These are phyloP conservation scores for Eilema sororculum DNA, from an alignment of 2,888 invertebrate species.

Conservation along the genomic window DNA sequence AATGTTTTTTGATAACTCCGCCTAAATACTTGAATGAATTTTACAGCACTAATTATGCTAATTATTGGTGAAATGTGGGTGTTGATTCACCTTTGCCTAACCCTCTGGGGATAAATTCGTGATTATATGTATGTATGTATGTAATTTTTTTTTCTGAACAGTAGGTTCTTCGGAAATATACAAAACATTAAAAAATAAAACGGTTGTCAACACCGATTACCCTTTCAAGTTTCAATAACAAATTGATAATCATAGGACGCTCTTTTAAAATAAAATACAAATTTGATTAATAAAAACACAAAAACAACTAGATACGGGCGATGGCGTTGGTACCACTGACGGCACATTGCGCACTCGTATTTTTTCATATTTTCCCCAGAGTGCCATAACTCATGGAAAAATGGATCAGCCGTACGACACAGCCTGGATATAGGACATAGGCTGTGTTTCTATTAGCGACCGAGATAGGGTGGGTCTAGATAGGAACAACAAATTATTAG, in stretches of 20 bases:
- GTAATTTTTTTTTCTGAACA: too few relatives aligned
- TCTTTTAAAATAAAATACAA: constrained; percentile 8
- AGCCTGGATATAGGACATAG: constrained; percentile 49
- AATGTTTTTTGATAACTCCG: too few relatives aligned
- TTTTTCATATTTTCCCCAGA: constrained; percentile 69
- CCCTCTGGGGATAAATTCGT: too few relatives aligned
- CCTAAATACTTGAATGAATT: too few relatives aligned
- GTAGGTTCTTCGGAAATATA: too few relatives aligned
- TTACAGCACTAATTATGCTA: too few relatives aligned
- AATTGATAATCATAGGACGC: not conserved
- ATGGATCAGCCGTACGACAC: constrained; percentile 68
- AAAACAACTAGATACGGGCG: constrained; percentile 47
- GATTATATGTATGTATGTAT: too few relatives aligned
- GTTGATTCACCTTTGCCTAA: too few relatives aligned
- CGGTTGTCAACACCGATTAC: not conserved
- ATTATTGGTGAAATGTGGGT: too few relatives aligned
- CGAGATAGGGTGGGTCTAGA: constrained; percentile 45
- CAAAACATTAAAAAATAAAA: too few relatives aligned
- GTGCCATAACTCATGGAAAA: constrained; percentile 77
- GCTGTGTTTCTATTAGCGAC: constrained; percentile 55
- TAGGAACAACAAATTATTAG: constrained; percentile 20
- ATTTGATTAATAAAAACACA: constrained; percentile 44
- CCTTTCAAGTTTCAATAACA: not conserved
- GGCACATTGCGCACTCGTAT: constrained; percentile 59
- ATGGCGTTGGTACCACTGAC: constrained; percentile 53